These are phyloP conservation scores for Zoanthus sansibaricus DNA, from an alignment of 92 coral and sea anemone species.

Conservation along the genomic window DNA sequence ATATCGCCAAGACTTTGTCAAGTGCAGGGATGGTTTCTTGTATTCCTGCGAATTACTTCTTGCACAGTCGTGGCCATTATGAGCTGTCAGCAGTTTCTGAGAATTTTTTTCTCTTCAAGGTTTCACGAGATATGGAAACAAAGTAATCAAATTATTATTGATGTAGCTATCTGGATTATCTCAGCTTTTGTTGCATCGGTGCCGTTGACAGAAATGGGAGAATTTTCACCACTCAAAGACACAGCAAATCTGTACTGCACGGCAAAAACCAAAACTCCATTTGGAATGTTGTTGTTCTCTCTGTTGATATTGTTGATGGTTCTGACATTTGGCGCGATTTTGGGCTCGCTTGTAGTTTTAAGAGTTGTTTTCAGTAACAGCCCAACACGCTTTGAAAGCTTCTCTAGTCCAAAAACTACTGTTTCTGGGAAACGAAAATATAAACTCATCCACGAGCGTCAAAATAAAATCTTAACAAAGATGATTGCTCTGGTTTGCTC, in stretches of 20 bases:
- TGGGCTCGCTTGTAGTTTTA: constrained; percentile 26
- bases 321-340: constrained; percentile 47
- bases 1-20: constrained; percentile 58
- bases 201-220: constrained; percentile 66
- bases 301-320: constrained; percentile 51
- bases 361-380: neutral
- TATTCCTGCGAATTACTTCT: constrained; percentile 59
- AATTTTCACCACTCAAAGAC: constrained; percentile 53
- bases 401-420: neutral
- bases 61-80: constrained; percentile 59
- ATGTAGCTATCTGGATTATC: constrained; percentile 59
- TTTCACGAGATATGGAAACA: constrained; percentile 69
- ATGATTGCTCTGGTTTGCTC: constrained; percentile 63
- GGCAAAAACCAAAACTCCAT: constrained; percentile 44
- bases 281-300: constrained; percentile 58
- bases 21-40: constrained; percentile 73
- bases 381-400: neutral
- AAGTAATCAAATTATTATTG: constrained; percentile 31
- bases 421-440: constrained; percentile 18
- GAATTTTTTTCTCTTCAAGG: constrained; percentile 3
- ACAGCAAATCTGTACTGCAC: constrained; percentile 63
- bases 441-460: constrained; percentile 35
- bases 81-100: constrained; percentile 61
- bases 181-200: constrained; percentile 75
- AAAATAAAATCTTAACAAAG: constrained; percentile 39